Base-by-base conservation (phyloP, 2,888 invertebrate species). In the Tinea trinotella region DNA sequence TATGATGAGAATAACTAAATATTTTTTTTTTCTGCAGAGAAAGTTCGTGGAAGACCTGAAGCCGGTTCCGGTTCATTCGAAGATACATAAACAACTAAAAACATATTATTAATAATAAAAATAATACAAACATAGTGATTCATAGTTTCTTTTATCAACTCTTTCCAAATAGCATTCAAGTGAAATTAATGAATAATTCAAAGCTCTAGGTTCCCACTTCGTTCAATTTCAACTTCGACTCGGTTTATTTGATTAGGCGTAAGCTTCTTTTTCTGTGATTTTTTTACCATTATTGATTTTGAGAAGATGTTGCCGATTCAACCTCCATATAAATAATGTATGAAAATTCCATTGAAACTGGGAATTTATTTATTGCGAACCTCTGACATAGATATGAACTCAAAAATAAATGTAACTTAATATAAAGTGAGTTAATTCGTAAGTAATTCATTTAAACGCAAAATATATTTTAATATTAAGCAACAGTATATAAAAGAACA, bases 161-260 rank as follows among this genome's bases (percentile, higher is more conserved):
- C 50, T 24, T 50, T 24, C 15, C 12, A 15, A 24, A 50, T 9
- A 13, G 58, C 59, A 58, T 50, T 65, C 63, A 64, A 64, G 57
- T 61, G 57, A 65, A 66, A 64, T 65, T 63, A 67, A 66, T 71
- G 68, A 71, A 72, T 71, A 59, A 74, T 74, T 74, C 70, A 72
- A 50, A 34, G 56, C 53, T 60, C 56, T 60, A 60, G 60, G 62
- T 63, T 66, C 60, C 58, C 61, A 69, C 66, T 67, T 62, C 64
- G 64, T 64, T 66, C 66, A 67, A 70, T 68, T 70, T 73, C 65
- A 69, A 73, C 68, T 68, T 70, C 64, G 58, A 61, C 60, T 61
- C 61, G 61, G 60, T 64, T 68, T 58, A 58, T 73, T 75, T 73
- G 71, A 71, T 72, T 68, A 66, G 69, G 68, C 62, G 64, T 64